Base-by-base conservation (phyloP, 2,797 vertebrate species). In the Thamnophis elegans region DNA sequence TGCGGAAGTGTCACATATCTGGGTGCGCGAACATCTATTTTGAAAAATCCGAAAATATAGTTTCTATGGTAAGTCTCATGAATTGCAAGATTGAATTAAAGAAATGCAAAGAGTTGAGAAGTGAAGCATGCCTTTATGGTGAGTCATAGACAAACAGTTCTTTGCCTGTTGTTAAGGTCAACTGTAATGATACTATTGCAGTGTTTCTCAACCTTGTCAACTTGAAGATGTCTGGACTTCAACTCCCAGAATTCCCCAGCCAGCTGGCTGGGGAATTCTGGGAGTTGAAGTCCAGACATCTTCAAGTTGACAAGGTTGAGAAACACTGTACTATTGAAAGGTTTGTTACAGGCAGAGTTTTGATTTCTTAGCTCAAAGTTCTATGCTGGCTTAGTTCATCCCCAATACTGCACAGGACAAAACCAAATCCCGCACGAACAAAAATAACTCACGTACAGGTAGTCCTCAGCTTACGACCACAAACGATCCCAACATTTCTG, bases 71-170 rank as follows among this genome's bases (percentile, higher is more conserved):
- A 20, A 91, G 4, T 14, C 32, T 3, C 13, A 47, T 91, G 20
- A 5, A 93, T 95, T 73, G 54, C 54, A 91, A 78, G 88, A 93
- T 86, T 93, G 89, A 54, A 51, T 13, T 26, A 65, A 88, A 42
- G 85, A 1, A 10, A 93, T 65, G 14, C 25, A 3, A 36, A 68
- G 90, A 89, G 56, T 51, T 65, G 85, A 85, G 51, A 53, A 65
- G 85, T 68, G 47, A 56, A 2, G 28, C 88, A 53, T 85, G 58
- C 42, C 87, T 87, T 68, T 56, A 6, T 2, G 32, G 85, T 87
- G 88, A 91, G 60, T 91, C 89, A 91, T 87, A 85, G 53, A 25
- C 14, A 58, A 88, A 54, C 58, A 85, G 82, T 36, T 88, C 56
- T 47, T 36, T 54, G 14, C 85, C 85, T 55, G 59, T 36, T 53